phyloP scores from a whole-genome alignment of 2,113 vertebrate species.

The Fregetta grallaria region DNA sequence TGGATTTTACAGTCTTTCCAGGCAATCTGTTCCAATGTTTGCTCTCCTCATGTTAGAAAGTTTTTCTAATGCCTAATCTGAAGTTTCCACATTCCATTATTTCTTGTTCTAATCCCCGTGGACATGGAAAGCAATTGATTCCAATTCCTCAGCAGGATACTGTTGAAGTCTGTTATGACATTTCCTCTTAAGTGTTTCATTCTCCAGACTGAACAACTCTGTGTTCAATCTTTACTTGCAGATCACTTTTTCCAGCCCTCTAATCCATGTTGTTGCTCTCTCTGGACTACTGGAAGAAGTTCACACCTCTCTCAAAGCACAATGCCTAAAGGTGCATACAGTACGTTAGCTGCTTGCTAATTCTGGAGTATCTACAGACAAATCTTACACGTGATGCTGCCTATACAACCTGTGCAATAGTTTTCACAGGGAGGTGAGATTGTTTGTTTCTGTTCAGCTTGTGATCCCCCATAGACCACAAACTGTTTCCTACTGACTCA shows the following conservation, averaged over 20 bases:
- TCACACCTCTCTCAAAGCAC: not conserved
- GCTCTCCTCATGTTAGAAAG: not conserved
- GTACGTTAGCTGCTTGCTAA: not conserved
- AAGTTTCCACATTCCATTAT: slow-evolving; percentile 38
- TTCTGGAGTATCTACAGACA: not conserved
- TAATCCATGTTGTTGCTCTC: not conserved
- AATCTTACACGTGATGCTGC: not conserved
- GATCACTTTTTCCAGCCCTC: not conserved
- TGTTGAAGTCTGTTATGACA: slow-evolving; percentile 1
- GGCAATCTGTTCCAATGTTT: not conserved
- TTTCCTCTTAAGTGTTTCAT: slow-evolving; percentile 9
- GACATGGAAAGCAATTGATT: slow-evolving; percentile 28
- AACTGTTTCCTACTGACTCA: not conserved
- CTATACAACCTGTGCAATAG: not conserved
- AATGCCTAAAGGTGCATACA: not conserved
- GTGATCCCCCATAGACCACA: not conserved
- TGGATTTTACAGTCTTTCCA: slow-evolving; percentile 41
- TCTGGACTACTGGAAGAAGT: not conserved
- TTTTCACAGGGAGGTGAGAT: not conserved
- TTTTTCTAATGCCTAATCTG: slow-evolving; percentile 22
- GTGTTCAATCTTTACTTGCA: slow-evolving; percentile 11
- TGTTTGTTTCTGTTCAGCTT: not conserved
- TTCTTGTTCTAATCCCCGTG: slow-evolving; percentile 20
- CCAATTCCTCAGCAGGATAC: not conserved
- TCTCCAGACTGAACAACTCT: not conserved